Evolutionary conservation across 2,888 invertebrate genomes (phyloP), one percentile per base, ranked within the genome.

Genomic region (Meteorus colon): DNA sequence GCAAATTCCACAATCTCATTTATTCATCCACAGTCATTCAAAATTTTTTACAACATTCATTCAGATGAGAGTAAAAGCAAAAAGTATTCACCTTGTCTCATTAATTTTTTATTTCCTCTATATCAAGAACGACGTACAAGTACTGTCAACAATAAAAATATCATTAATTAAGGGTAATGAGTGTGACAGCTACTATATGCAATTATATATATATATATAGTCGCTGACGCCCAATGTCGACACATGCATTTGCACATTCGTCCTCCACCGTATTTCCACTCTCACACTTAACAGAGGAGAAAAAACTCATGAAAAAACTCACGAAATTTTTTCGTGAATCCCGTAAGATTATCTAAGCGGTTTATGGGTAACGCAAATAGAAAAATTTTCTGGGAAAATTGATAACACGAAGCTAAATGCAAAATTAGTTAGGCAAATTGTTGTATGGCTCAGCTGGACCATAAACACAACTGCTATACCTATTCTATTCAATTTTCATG

Each of bases 221-320:
- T 41, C 12, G 14, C 16, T 2, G 3, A 29, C 37, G 31, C 24
- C 6, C 8, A 37, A 19, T 37, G 37, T 41, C 37, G 31, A 65
- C 12, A 65, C 4, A 34, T 14, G 31, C 27, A n/a, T 62, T 62
- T 27, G 14, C 62, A 31, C n/a, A 6, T 41, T 41, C 37, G 6
- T 19, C 65, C 65, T 41, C 12, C 41, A 41, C 12, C 19, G 55
- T 55, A 48, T 48, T 55, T 55, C 48, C 19, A 65, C 19, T 65
- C 10, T 19, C 8, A 2, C 37, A 5, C 19, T 41, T n/a, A n/a
- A 2, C 10, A 31, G 5, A 8, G 24, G 4, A 62, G 27, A 51
- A 68, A 68, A 68, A 29, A 48, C 51, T 51, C 48, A 68, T 68
- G n/a, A 68, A 68, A 14, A 68, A 68, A 14, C n/a, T 19, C 6